Base-by-base conservation (phyloP, 2,888 invertebrate genomes). In the Drosophila yooni region DNA sequence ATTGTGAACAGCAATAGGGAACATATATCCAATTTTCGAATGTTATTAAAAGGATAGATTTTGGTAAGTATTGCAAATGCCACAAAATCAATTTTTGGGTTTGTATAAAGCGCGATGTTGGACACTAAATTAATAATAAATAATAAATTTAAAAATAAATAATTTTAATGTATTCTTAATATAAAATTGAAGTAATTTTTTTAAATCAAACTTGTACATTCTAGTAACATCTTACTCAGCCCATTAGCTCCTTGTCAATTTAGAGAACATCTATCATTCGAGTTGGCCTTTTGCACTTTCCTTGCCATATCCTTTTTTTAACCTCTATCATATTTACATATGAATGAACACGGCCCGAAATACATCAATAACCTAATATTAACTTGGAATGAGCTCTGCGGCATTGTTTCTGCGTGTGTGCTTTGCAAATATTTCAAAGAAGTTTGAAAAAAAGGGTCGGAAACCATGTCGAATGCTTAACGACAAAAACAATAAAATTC, bases 331-430 rank as follows among this genome's bases (percentile, higher is more conserved):
- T 18, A 59, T 70, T 69, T 69, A 59, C 58, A 58, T 70, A 70
- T 60, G 54, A 69, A 50, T 70, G 29, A 60, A 69, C 70, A 50
- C 10, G n/a, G 29, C 3, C n/a, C 40, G 27, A 54, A 59, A 60
- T 34, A 53, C 54, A 70, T 70, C 60, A 70, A 70, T 43, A 58
- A 53, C 58, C 48, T 40, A 70, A 70, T 60, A 59, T 59, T 58
- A 46, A 59, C 38, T 58, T 34, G 38, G 18, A 53, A 68, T 33
- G 52, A 34, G 29, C 34, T 57, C 8, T 58, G 58, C 13, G 40
- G 51, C 51, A 52, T 56, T 15, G 15, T 54, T 33, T 34, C 3
- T 21, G 15, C 25, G 13, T 31, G 18, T 25, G n/a, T 7, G 3
- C 18, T 15, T 53, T 29, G 6, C 11, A 25, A 46, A 48, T 34